Conservation (phyloP, 2,888 invertebrate genomes). For the Poecilus cupreus region DNA sequence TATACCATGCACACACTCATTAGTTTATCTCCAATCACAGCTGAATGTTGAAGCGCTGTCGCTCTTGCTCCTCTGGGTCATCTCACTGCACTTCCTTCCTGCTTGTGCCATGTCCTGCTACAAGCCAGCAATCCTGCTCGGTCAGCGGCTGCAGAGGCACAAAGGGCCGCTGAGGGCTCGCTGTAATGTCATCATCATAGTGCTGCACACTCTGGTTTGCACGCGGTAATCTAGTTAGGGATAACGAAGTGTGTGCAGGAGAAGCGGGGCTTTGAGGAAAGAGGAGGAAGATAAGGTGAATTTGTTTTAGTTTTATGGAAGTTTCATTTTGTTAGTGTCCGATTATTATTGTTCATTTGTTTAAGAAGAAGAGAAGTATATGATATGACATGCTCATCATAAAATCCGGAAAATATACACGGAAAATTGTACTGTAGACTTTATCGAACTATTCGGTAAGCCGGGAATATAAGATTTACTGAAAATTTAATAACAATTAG, state of each 20-base stretch:
- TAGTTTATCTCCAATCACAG: background rate
- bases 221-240: conserved; percentile 4
- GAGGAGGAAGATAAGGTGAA: background rate
- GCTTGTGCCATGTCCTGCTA: background rate
- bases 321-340: background rate
- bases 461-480: too few species aligned
- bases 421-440: too few species aligned
- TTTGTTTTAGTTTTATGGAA: background rate
- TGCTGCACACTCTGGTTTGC: background rate
- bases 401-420: too few species aligned
- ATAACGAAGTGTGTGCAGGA: conserved; percentile 4
- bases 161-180: background rate
- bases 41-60: background rate
- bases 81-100: conserved; percentile 16
- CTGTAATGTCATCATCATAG: conserved; percentile 35
- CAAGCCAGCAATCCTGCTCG: conserved; percentile 9
- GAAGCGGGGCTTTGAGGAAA: background rate
- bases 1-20: background rate
- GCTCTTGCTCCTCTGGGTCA: conserved; percentile 1
- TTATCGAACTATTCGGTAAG: too few species aligned
- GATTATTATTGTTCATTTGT: too few species aligned
- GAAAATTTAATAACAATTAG: too few species aligned
- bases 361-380: too few species aligned
- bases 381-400: too few species aligned
- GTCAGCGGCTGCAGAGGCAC: conserved; percentile 28